Percentiles rank a stretch among this genome's conserved stretches.
These are phyloP conservation scores for Canis aureus DNA, from an alignment of 2,113 vertebrate genomes.

Conservation along the genomic window DNA sequence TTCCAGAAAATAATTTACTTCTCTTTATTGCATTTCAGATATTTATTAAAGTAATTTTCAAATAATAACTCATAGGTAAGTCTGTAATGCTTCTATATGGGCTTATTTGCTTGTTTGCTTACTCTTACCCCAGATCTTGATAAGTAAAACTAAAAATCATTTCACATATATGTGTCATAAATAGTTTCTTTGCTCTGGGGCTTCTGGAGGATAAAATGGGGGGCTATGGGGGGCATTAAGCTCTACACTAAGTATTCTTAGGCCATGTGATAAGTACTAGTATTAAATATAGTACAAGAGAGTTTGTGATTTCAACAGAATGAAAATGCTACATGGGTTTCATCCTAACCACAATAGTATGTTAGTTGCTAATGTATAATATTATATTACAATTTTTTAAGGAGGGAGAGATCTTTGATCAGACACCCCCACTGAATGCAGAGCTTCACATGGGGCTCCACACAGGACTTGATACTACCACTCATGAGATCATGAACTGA, in stretches of 20 bases:
- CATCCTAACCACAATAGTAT: neutral
- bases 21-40: neutral
- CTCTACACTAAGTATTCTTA: neutral
- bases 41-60: neutral
- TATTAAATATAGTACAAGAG: neutral
- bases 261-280: neutral
- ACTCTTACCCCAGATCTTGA: neutral
- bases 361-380: neutral
- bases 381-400: neutral
- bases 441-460: neutral
- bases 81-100: neutral
- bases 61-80: neutral
- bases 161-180: neutral
- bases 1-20: neutral
- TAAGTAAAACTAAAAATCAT: neutral
- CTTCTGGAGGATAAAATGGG: neutral
- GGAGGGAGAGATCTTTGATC: neutral
- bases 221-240: neutral
- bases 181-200: neutral
- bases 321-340: neutral
- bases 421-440: neutral
- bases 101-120: neutral
- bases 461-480: neutral
- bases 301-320: neutral
- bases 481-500: neutral